phyloP scores from a whole-genome alignment of 2,888 invertebrate genomes.

The Nasonovia ribisnigri region DNA sequence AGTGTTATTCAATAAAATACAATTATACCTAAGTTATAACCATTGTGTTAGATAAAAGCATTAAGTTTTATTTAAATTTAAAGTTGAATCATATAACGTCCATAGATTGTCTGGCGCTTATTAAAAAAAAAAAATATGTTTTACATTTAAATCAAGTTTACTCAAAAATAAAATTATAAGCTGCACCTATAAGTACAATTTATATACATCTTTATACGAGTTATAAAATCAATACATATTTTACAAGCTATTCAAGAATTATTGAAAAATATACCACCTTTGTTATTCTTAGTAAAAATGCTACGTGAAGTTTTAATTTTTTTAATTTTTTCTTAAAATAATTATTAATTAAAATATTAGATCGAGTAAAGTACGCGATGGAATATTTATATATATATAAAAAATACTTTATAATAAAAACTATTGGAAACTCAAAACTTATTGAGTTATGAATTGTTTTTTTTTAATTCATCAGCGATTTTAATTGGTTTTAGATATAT shows the following conservation, averaged over 20 bases:
- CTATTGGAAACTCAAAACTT: too few species aligned
- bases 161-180: not conserved
- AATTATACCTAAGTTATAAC: too few species aligned
- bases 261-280: not conserved
- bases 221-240: not conserved
- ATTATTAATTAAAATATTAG: not conserved
- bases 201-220: not conserved
- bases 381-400: not conserved
- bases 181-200: not conserved
- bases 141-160: not conserved
- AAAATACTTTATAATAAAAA: too few species aligned
- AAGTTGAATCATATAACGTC: not conserved
- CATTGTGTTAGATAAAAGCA: too few species aligned
- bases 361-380: not conserved
- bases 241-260: not conserved
- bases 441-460: too few species aligned
- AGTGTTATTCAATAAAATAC: not conserved
- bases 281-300: not conserved
- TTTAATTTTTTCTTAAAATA: not conserved
- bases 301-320: not conserved
- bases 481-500: too few species aligned
- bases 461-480: too few species aligned
- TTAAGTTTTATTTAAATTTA: not conserved
- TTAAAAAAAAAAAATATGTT: not conserved
- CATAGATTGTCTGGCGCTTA: not conserved